Percentiles rank a stretch among this genome's conserved stretches.
Evolutionary conservation across 2,797 vertebrate genomes (phyloP).

Genomic region (Clarias pachynema): DNA sequence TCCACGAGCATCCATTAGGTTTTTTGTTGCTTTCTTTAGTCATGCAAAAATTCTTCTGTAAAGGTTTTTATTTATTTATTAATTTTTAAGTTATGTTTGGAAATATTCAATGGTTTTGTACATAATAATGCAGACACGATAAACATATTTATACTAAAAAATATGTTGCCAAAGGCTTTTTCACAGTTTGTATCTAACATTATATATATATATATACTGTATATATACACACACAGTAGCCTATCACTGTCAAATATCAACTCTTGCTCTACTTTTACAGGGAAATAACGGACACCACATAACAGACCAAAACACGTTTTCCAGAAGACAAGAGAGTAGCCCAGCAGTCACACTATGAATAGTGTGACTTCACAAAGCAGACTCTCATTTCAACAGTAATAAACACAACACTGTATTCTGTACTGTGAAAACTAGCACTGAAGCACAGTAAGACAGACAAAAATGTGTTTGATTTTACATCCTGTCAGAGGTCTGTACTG

Average conservation of each 20-base stretch:
- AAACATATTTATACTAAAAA: too few species aligned
- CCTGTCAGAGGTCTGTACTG: not conserved
- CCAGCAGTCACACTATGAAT: not conserved
- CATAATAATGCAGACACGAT: too few species aligned
- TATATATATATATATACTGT: too few species aligned
- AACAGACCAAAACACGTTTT: not conserved
- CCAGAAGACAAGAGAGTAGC: not conserved
- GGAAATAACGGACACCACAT: not conserved
- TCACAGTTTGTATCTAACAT: not conserved
- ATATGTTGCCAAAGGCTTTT: too few species aligned
- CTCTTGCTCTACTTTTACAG: not conserved
- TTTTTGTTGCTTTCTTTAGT: too few species aligned
- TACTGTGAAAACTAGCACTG: not conserved
- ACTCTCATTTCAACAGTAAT: not conserved
- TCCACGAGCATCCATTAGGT: too few species aligned
- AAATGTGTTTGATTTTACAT: not conserved
- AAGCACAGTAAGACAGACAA: not conserved
- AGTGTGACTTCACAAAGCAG: not conserved
- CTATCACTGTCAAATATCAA: not conserved
- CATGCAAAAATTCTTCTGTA: too few species aligned
- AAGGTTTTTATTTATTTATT: too few species aligned
- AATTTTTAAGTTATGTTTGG: too few species aligned
- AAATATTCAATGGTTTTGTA: too few species aligned
- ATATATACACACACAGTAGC: not conserved
- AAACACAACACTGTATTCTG: not conserved